A percentile compares a stretch with the other conserved stretches of the same genome.
phyloP scores from a whole-genome alignment of 2,888 invertebrate species.

The Anticlea derivata region DNA sequence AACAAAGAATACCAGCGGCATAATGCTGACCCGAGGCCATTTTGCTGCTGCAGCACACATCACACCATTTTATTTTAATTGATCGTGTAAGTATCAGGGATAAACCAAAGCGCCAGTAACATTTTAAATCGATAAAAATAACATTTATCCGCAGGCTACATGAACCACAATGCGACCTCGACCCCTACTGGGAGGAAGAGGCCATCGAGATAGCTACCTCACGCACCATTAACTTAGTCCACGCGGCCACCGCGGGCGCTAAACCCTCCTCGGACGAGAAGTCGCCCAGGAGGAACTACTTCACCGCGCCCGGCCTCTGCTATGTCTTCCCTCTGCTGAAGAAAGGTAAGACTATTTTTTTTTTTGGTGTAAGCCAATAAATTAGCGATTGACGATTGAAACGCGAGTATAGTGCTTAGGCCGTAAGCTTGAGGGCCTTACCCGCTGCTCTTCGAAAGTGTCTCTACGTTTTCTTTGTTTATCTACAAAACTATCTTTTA shows the following conservation, averaged over 20 bases:
- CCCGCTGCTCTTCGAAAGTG: too few relatives aligned
- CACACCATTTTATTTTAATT: too few relatives aligned
- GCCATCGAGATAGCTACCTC: conserved; percentile 84
- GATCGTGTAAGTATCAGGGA: too few relatives aligned
- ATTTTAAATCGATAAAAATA: too few relatives aligned
- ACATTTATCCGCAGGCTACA: conserved; percentile 75
- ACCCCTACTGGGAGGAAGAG: conserved; percentile 90
- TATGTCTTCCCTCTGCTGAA: conserved; percentile 92
- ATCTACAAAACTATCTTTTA: too few relatives aligned
- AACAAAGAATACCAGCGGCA: too few relatives aligned
- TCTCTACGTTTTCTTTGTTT: too few relatives aligned
- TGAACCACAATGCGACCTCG: conserved; percentile 92
- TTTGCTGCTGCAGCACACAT: too few relatives aligned
- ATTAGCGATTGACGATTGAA: too few relatives aligned
- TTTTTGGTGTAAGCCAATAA: too few relatives aligned
- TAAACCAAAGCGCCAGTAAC: too few relatives aligned
- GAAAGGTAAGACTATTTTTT: conserved; percentile 78
- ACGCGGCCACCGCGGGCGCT: conserved; percentile 69
- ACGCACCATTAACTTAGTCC: conserved; percentile 85
- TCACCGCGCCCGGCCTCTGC: conserved; percentile 91
- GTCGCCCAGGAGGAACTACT: conserved; percentile 51
- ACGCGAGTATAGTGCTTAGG: neutral
- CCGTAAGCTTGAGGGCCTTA: neutral
- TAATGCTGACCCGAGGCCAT: too few relatives aligned
- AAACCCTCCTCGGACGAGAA: neutral